These are phyloP conservation scores for Phengaris arion DNA, from an alignment of 2,888 invertebrate genomes.

Conservation along the genomic window DNA sequence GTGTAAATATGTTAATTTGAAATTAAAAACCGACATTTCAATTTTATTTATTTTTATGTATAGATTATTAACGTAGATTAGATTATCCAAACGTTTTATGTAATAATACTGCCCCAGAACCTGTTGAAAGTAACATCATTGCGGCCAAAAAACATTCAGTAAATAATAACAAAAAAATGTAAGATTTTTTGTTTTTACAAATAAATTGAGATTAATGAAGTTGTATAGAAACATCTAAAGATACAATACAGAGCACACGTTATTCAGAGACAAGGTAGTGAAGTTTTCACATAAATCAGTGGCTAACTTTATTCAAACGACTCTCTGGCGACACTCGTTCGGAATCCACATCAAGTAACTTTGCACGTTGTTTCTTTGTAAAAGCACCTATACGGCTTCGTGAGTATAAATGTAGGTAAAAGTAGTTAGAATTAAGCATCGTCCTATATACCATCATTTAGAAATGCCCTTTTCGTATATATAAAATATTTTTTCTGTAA, in stretches of 20 bases:
- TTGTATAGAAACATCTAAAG: constrained; percentile 57
- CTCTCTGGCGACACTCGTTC: constrained; percentile 76
- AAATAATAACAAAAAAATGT: constrained; percentile 42
- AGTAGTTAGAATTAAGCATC: constrained; percentile 4
- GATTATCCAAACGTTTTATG: too few species aligned
- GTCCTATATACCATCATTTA: neutral
- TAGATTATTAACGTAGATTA: too few species aligned
- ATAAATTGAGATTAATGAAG: constrained; percentile 42
- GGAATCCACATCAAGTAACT: constrained; percentile 68
- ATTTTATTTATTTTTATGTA: too few species aligned
- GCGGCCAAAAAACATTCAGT: neutral
- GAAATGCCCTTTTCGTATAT: neutral
- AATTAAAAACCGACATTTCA: too few species aligned
- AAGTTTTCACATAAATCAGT: constrained; percentile 77
- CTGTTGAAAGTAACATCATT: too few species aligned
- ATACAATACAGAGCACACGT: constrained; percentile 61
- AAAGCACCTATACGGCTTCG: constrained; percentile 51
- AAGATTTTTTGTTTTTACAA: constrained; percentile 47
- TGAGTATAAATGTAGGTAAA: constrained; percentile 26
- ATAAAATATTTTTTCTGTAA: neutral
- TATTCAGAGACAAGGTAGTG: constrained; percentile 54
- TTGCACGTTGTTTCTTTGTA: constrained; percentile 62
- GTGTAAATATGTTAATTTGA: too few species aligned
- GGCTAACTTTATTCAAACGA: constrained; percentile 77
- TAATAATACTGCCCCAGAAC: too few species aligned